Evolutionary conservation across 1,140 invertebrate species (phyloP), one percentile per base, ranked within the genome.

Genomic region (Drosophila kohkoa): DNA sequence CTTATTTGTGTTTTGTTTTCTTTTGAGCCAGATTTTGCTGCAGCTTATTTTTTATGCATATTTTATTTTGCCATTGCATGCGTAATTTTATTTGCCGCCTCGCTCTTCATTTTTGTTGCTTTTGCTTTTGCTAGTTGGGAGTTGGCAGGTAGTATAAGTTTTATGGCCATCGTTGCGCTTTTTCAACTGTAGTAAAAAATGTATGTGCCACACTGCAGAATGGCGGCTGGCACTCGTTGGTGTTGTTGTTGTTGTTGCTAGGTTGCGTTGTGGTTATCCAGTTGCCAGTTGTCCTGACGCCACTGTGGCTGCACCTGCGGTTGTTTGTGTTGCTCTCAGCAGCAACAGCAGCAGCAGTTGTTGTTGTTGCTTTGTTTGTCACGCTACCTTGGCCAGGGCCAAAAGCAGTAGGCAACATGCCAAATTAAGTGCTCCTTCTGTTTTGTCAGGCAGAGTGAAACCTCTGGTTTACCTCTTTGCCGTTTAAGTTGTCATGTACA

Each of bases 1-100:
- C 4, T 48, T 46, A 20, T 62, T 45, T 52, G 46, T 45, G 30
- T 54, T 65, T 62, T 55, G 49, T 54, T 54, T 63, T 45, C 58
- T 15, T 63, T 49, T 66, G 6, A 25, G 28, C 48, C 83, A 79
- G 85, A 81, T 83, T 88, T 72, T 81, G 83, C 83, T 75, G 83
- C 85, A 88, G 80, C 83, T 88, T 88, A 88, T 89, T 83, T 88
- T 89, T 81, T 79, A 88, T 88, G 85, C 85, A 88, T 88, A 88
- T 89, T 88, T 88, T 81, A 89, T 89, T 87, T 88, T 78, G 85
- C 85, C 80, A 78, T 88, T 88, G 83, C 85, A 88, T 88, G 85
- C 83, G 83, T 88, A 88, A 88, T 88, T 83, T 83, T 88, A 83
- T 89, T 89, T 88, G 77, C 73, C 57, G 65, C 65, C 72, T 57